Evolutionary conservation across 2,797 vertebrate species (phyloP), one percentile per base, ranked within the genome.

Genomic region (Eleutherodactylus coqui): DNA sequence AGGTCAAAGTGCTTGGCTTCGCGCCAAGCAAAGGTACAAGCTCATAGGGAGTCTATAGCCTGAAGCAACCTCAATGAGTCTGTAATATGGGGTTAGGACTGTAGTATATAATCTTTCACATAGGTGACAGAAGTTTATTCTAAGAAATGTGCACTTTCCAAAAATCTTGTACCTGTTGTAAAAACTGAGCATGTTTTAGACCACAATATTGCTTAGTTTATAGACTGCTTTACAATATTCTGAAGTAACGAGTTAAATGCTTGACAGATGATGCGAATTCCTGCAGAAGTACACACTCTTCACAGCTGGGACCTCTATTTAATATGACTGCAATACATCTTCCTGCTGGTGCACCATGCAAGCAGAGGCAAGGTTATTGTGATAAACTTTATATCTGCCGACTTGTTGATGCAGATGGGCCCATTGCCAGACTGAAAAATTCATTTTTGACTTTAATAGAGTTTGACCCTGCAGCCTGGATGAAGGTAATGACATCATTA

Each of bases 371-470:
- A 64, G 95, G 95, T 21, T 96, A 95, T 90, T 96, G 96, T 0
- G 95, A 96, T 88, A 94, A 92, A 83, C 95, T 96, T 80, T 91
- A 93, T 0, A 60, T 94, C 34, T 97, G 96, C 83, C 94, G 95
- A 36, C 83, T 95, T 24, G 92, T 96, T 79, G 93, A 96, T 49
- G 95, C 95, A 0, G 96, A 96, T 0, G 95, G 96, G 0, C 95
- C 94, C 32, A 95, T 95, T 1, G 95, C 95, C 27, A 91, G 94
- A 77, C 91, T 95, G 77, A 96, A 95, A 79, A 96, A 96, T 88
- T 93, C 94, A 58, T 92, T 95, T 69, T 91, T 96, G 69, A 86
- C 94, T 60, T 89, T 96, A 34, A 90, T 91, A 2, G 93, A 95
- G 24, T 93, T 93, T 45, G 94, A 95, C 84, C 0, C 92, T 3